Evolutionary conservation across 1,140 invertebrate species (phyloP).

Genomic region (Atta cephalotes): DNA sequence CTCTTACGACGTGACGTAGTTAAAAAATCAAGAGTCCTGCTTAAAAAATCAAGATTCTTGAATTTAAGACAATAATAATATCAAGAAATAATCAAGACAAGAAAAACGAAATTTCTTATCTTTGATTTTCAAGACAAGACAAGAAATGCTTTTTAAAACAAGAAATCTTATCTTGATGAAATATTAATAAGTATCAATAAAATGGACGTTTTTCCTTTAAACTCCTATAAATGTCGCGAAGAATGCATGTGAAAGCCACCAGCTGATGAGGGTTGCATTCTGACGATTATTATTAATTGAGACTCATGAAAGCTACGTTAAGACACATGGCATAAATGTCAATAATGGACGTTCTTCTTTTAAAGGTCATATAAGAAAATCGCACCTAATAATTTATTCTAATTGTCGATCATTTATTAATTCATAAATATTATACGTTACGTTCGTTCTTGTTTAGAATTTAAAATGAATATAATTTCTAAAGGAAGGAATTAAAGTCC

Average conservation of each 20-base stretch:
- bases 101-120: too few species aligned
- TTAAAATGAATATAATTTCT: background rate
- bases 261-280: background rate
- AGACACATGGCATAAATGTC: constrained; percentile 20
- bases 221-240: constrained; percentile 22
- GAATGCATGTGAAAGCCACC: background rate
- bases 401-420: background rate
- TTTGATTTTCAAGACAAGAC: too few species aligned
- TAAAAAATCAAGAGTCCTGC: too few species aligned
- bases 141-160: too few species aligned
- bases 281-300: constrained; percentile 36
- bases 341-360: background rate
- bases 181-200: constrained; percentile 1
- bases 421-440: background rate
- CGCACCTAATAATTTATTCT: background rate
- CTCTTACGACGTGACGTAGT: too few species aligned
- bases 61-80: too few species aligned
- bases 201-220: background rate
- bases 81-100: too few species aligned
- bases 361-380: background rate
- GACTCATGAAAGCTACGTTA: background rate
- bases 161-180: too few species aligned
- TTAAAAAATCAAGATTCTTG: too few species aligned
- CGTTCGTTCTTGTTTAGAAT: background rate
- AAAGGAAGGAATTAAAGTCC: background rate